A percentile compares a stretch with the other conserved stretches of the same genome.
phyloP scores from a whole-genome alignment of 2,113 vertebrate species.

The Pteruthius melanotis region DNA sequence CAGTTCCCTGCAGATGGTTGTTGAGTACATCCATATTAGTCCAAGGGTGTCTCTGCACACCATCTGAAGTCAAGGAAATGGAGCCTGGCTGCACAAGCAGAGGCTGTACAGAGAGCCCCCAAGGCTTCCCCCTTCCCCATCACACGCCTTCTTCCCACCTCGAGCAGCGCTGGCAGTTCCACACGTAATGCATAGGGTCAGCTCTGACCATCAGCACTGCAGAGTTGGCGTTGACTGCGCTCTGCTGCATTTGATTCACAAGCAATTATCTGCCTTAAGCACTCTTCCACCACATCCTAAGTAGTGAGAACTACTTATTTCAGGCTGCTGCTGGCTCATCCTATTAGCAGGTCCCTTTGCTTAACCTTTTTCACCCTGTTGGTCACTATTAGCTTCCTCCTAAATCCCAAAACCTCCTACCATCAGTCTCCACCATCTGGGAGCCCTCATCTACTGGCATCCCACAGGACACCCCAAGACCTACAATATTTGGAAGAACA shows the following conservation, averaged over 20 bases:
- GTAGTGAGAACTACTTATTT: background rate
- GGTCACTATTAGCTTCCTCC: background rate
- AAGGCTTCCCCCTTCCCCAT: background rate
- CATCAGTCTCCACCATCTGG: background rate
- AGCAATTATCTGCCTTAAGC: background rate
- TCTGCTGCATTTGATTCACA: background rate
- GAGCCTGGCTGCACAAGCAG: background rate
- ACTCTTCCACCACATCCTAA: background rate
- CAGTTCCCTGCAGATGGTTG: background rate
- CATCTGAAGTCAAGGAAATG: background rate
- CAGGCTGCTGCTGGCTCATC: background rate
- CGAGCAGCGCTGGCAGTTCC: background rate
- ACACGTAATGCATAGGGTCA: rapidly evolving
- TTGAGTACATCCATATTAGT: background rate
- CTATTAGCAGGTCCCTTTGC: background rate
- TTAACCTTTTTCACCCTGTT: background rate
- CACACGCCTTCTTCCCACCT: background rate
- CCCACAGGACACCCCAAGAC: background rate
- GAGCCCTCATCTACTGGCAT: background rate
- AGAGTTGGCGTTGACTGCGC: background rate
- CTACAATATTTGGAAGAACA: background rate
- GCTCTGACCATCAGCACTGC: background rate
- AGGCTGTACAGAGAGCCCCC: background rate
- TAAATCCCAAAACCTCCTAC: background rate
- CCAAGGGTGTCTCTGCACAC: background rate